Percentiles rank a stretch among this genome's conserved stretches.
Conservation (phyloP, 2,797 vertebrate genomes). For the Melanotaenia pygmaea region DNA sequence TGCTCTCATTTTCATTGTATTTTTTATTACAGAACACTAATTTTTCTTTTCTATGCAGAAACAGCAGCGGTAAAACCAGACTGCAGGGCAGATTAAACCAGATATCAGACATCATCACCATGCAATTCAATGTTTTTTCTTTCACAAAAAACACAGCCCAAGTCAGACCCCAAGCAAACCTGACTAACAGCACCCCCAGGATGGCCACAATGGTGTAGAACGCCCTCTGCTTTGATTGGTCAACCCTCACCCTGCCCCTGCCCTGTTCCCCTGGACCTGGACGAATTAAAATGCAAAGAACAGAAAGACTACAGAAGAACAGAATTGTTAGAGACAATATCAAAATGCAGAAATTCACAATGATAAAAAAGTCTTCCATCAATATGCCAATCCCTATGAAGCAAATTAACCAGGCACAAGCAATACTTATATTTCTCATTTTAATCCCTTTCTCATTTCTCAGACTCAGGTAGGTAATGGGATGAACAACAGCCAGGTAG, state of each 20-base stretch:
- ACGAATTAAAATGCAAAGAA: conserved; percentile 2
- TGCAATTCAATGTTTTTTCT: too few species aligned
- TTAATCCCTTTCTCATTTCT: background rate
- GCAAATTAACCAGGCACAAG: background rate
- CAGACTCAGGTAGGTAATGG: background rate
- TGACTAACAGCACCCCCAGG: background rate
- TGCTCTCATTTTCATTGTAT: background rate
- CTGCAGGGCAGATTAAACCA: background rate
- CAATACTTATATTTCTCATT: background rate
- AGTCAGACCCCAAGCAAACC: background rate
- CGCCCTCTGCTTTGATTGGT: background rate
- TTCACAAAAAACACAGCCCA: background rate
- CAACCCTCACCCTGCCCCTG: background rate
- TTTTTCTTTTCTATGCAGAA: conserved; percentile 3
- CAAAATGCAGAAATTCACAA: background rate
- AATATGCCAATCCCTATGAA: background rate
- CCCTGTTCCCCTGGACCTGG: background rate
- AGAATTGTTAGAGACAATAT: background rate
- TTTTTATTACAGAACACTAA: background rate
- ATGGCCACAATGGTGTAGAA: background rate
- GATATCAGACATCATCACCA: too few species aligned
- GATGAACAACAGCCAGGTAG: background rate
- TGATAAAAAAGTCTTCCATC: background rate
- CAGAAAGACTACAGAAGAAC: background rate
- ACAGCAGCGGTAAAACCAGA: conserved; percentile 1